phyloP scores from a whole-genome alignment of 2,797 vertebrate species.

The Lagocephalus sceleratus region DNA sequence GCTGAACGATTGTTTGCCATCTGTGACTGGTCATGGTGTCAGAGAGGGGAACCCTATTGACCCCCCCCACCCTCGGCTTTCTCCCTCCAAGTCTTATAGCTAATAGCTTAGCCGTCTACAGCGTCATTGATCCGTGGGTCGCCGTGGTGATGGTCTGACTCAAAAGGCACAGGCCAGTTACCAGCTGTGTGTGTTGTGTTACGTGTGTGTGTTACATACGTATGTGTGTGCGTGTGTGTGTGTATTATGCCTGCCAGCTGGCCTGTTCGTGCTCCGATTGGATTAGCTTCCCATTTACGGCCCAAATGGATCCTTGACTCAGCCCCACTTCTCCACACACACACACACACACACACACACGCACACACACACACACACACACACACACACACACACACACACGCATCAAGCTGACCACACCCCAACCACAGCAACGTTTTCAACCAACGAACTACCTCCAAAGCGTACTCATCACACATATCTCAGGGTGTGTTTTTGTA shows the following conservation, averaged over 20 bases:
- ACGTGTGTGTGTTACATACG: constrained; percentile 39
- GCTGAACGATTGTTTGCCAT: constrained; percentile 66
- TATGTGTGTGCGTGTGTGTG: constrained; percentile 48
- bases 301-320: constrained; percentile 66
- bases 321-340: constrained; percentile 26
- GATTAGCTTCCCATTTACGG: constrained; percentile 75
- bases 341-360: constrained; percentile 1
- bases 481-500: neutral
- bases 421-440: constrained; percentile 22
- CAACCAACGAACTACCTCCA: constrained; percentile 14
- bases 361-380: constrained; percentile 13
- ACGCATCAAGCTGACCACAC: constrained; percentile 12
- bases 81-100: constrained; percentile 25
- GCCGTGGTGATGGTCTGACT: constrained; percentile 66
- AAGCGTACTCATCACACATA: neutral
- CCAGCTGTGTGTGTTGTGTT: constrained; percentile 63
- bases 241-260: constrained; percentile 71
- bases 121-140: constrained; percentile 69
- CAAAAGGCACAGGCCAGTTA: constrained; percentile 56
- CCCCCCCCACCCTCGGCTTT: constrained; percentile 16
- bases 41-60: constrained; percentile 60
- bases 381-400: constrained; percentile 26
- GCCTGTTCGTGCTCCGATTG: constrained; percentile 67
- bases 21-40: constrained; percentile 59
- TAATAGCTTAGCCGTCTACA: constrained; percentile 56